Evolutionary conservation across 2,888 invertebrate genomes (phyloP).

Genomic region (Hirtodrosophila alboralis): DNA sequence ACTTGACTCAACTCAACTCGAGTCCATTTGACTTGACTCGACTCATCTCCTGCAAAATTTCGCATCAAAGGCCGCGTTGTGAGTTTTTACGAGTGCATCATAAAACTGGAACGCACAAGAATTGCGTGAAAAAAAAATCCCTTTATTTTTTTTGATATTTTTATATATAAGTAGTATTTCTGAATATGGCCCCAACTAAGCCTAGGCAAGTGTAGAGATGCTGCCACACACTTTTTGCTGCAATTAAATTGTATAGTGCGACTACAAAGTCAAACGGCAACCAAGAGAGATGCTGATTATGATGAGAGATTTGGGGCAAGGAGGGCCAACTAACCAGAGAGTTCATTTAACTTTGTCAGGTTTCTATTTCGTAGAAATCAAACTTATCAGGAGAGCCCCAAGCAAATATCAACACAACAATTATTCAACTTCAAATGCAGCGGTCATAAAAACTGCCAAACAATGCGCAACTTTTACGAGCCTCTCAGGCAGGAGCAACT

Average conservation of each 20-base stretch:
- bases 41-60: constrained; percentile 58
- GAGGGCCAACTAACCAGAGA: constrained; percentile 44
- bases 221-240: constrained; percentile 31
- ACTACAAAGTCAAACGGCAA: constrained; percentile 62
- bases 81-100: constrained; percentile 72
- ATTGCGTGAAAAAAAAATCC: constrained; percentile 51
- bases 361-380: constrained; percentile 40
- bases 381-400: constrained; percentile 58
- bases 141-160: constrained; percentile 29
- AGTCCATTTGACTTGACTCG: constrained; percentile 14
- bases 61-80: constrained; percentile 69
- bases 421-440: constrained; percentile 65
- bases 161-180: constrained; percentile 37
- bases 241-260: constrained; percentile 56
- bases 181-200: constrained; percentile 47
- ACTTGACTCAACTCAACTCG: constrained; percentile 23
- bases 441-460: constrained; percentile 67
- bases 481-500: constrained; percentile 31
- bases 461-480: constrained; percentile 71
- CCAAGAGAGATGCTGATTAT: not conserved
- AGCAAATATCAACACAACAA: constrained; percentile 66
- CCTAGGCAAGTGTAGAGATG: constrained; percentile 49
- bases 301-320: constrained; percentile 2
- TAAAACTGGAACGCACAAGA: constrained; percentile 66
- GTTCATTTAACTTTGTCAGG: constrained; percentile 52